Conservation (phyloP, 92 coral and sea anemone genomes). For the Virgularia gustaviana region DNA sequence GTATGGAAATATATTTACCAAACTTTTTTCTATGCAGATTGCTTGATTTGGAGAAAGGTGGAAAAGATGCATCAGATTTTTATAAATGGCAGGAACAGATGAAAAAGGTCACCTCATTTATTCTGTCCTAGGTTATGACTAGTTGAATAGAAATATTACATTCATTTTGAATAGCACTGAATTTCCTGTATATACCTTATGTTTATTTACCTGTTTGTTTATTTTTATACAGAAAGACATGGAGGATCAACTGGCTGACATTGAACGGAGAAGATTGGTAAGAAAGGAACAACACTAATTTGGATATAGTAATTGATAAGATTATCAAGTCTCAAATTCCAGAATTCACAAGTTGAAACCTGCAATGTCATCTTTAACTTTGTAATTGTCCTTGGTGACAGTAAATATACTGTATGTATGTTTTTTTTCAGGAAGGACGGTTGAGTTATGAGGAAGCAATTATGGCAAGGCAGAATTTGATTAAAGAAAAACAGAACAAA, state of each 20-base stretch:
- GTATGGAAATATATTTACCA: too few species aligned
- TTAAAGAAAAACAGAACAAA: constrained; percentile 80
- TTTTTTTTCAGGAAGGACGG: constrained; percentile 70
- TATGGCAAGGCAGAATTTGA: constrained; percentile 80
- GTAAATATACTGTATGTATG: neutral
- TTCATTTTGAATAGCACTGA: neutral
- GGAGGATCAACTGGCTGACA: constrained; percentile 84
- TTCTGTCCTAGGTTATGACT: neutral
- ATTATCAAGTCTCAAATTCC: too few species aligned
- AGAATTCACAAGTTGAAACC: too few species aligned
- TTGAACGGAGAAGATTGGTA: constrained; percentile 85
- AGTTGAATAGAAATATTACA: neutral
- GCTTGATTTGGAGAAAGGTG: constrained; percentile 87
- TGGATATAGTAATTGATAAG: too few species aligned
- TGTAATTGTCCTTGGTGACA: too few species aligned
- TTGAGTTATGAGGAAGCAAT: constrained; percentile 98
- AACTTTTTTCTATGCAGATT: constrained; percentile 47
- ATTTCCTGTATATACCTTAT: neutral
- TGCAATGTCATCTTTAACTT: too few species aligned
- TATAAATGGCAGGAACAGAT: constrained; percentile 83
- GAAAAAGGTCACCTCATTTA: constrained; percentile 56
- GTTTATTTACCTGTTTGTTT: neutral
- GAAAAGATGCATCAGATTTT: constrained; percentile 89
- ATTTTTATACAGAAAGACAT: constrained; percentile 62
- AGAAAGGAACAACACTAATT: too few species aligned